phyloP scores from a whole-genome alignment of 2,113 vertebrate genomes.

The Hydropotes inermis region DNA sequence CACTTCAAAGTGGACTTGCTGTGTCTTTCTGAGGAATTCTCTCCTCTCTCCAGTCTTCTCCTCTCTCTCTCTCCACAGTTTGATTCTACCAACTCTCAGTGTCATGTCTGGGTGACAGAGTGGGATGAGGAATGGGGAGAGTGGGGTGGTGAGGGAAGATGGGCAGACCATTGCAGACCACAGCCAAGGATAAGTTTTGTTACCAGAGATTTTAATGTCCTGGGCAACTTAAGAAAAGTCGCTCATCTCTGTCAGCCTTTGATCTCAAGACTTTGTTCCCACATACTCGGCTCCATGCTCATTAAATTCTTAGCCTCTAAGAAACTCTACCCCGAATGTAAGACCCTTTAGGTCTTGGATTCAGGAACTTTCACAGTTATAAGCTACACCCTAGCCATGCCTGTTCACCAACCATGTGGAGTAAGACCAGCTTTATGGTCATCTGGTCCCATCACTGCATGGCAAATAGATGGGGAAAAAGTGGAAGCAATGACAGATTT shows the following conservation, averaged over 20 bases:
- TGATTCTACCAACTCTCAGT: neutral
- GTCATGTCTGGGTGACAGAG: neutral
- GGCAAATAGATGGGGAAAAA: neutral
- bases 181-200: neutral
- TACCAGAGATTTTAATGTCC: neutral
- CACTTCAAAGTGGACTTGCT: neutral
- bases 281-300: rapidly evolving
- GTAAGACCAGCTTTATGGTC: neutral
- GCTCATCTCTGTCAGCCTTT: neutral
- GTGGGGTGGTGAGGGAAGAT: rapidly evolving
- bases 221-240: neutral
- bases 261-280: neutral
- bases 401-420: neutral
- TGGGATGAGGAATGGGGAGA: neutral
- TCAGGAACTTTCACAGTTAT: neutral
- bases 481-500: neutral
- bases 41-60: neutral
- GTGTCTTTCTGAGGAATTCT: neutral
- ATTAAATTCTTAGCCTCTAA: neutral
- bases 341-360: neutral
- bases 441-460: neutral
- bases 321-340: rapidly evolving
- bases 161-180: neutral
- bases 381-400: no score
- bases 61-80: neutral